These are phyloP conservation scores for Chloromyia formosa DNA, from an alignment of 2,888 invertebrate species.

Conservation along the genomic window DNA sequence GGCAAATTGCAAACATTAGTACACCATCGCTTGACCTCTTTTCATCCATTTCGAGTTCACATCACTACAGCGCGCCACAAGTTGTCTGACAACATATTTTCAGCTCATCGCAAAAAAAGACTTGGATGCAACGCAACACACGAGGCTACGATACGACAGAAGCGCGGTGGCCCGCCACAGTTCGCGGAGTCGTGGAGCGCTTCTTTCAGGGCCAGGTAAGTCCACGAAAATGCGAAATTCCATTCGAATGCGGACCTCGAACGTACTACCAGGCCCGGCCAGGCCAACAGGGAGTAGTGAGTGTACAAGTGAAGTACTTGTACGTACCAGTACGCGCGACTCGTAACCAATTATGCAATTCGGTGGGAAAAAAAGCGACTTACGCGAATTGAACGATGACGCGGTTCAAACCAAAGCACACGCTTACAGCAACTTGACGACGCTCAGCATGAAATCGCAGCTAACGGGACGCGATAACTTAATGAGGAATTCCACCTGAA, in stretches of 20 bases:
- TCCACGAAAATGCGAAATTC: constrained; percentile 1
- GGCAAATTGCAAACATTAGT: no score
- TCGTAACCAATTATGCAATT: constrained; percentile 23
- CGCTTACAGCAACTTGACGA: background rate
- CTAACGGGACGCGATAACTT: constrained; percentile 20
- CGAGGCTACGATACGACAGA: background rate
- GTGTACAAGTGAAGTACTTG: background rate
- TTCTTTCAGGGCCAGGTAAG: constrained; percentile 1
- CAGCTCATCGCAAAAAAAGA: background rate
- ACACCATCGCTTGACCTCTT: no score
- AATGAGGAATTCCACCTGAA: constrained; percentile 17
- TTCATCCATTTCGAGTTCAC: no score
- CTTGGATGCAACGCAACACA: constrained; percentile 8
- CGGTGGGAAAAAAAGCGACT: background rate
- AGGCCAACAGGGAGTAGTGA: background rate
- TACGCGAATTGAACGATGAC: constrained; percentile 5
- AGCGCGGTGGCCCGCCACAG: background rate
- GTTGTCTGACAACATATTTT: constrained; percentile 33
- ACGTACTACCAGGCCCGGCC: background rate
- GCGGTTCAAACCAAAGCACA: background rate
- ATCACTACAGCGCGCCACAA: background rate
- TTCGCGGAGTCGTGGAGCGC: background rate
- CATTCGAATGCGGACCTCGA: background rate
- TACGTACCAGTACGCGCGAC: background rate
- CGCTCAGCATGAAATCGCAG: background rate